A percentile compares a stretch with the other conserved stretches of the same genome.
phyloP scores from a whole-genome alignment of 2,113 vertebrate genomes.

The Grammomys surdaster region DNA sequence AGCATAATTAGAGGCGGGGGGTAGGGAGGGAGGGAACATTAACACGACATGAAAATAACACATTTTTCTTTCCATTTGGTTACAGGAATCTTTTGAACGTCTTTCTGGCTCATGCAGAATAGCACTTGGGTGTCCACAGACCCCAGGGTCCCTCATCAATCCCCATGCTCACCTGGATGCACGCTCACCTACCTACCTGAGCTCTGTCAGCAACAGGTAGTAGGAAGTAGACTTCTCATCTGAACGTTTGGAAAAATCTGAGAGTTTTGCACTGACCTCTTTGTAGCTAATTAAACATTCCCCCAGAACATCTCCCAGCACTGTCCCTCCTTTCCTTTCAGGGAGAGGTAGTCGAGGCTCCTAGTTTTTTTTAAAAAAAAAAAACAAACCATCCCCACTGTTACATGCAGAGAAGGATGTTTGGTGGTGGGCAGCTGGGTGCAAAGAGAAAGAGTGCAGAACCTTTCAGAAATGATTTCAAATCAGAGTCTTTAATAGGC shows the following conservation, averaged over 20 bases:
- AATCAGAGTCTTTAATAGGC: conserved; percentile 59
- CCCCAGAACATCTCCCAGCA: not conserved
- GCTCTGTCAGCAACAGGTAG: not conserved
- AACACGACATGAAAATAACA: conserved; percentile 71
- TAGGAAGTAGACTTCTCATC: not conserved
- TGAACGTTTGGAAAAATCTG: not conserved
- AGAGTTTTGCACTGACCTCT: not conserved
- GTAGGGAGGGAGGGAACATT: not conserved
- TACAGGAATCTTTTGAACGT: not conserved
- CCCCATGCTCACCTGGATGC: no score
- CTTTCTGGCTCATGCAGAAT: not conserved
- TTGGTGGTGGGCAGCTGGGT: not conserved
- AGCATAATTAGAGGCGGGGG: conserved; percentile 70
- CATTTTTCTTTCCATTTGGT: conserved; percentile 65
- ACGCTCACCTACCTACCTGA: not conserved
- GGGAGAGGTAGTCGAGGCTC: conserved; percentile 36
- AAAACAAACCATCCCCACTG: not conserved
- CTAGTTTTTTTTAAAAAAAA: no score
- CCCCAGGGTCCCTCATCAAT: accelerated
- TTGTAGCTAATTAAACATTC: conserved; percentile 40
- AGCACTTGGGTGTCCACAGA: not conserved
- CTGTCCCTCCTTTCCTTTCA: not conserved
- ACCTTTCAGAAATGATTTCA: conserved; percentile 56
- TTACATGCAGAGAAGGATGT: not conserved
- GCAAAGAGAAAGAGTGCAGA: not conserved